phyloP scores from a whole-genome alignment of 2,113 vertebrate genomes.

The Oreotrochilus melanogaster region DNA sequence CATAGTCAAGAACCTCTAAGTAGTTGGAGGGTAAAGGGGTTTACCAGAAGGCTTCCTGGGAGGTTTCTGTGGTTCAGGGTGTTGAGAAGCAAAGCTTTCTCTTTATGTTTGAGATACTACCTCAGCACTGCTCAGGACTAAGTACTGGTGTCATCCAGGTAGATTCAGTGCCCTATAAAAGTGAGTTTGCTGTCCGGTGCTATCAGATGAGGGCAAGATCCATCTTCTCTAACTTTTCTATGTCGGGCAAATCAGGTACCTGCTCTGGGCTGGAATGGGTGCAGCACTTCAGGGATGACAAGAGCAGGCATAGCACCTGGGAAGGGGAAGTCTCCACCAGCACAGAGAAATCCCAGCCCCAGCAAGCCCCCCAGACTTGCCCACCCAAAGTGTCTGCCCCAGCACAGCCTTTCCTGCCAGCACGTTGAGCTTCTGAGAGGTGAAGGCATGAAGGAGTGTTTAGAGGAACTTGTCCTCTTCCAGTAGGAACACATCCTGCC shows the following conservation, averaged over 20 bases:
- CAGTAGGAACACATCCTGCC: neutral
- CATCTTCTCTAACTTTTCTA: neutral
- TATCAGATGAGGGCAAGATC: neutral
- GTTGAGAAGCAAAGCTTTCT: neutral
- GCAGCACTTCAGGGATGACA: neutral
- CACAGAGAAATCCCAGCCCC: neutral
- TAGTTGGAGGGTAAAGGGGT: neutral
- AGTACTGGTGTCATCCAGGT: neutral
- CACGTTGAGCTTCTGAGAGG: neutral
- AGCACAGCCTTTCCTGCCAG: neutral
- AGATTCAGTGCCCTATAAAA: neutral
- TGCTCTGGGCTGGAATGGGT: neutral
- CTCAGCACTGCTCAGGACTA: neutral
- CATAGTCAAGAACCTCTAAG: neutral
- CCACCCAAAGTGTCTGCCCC: neutral
- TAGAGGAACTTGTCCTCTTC: neutral
- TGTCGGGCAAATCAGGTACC: rapidly evolving
- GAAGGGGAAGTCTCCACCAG: neutral
- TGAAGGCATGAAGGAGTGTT: neutral
- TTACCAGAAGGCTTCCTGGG: neutral
- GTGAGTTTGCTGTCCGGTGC: neutral
- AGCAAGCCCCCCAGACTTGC: no score
- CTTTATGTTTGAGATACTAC: neutral
- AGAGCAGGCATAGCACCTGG: rapidly evolving
- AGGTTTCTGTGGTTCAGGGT: neutral